Evolutionary conservation across 2,113 vertebrate species (phyloP).

Genomic region (Hippocampus guttulatus): DNA sequence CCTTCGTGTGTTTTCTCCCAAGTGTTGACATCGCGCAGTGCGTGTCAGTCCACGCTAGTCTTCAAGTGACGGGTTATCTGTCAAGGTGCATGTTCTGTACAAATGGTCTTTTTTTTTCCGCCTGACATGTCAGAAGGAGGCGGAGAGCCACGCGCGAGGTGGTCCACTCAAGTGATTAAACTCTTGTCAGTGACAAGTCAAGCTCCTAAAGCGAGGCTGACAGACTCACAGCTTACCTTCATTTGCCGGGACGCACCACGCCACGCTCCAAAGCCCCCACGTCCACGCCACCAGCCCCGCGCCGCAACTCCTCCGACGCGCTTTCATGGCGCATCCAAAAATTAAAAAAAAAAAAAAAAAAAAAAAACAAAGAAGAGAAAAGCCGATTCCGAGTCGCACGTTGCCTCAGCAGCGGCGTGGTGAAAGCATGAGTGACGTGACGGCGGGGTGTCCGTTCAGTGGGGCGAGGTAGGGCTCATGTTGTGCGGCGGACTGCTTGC

Average conservation of each 20-base stretch:
- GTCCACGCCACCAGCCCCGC: slow-evolving; percentile 52
- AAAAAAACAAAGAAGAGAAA: slow-evolving; percentile 5
- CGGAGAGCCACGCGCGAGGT: background rate
- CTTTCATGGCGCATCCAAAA: slow-evolving; percentile 59
- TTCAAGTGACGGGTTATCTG: slow-evolving; percentile 23
- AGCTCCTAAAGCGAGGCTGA: background rate
- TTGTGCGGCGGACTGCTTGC: slow-evolving; percentile 18
- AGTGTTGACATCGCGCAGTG: slow-evolving; percentile 6
- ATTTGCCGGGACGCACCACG: slow-evolving; percentile 61
- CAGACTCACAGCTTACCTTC: slow-evolving; percentile 51
- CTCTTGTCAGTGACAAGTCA: slow-evolving; percentile 14
- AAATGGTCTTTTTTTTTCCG: slow-evolving; percentile 21
- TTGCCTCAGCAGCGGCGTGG: slow-evolving; percentile 28
- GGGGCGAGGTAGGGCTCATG: slow-evolving; percentile 29
- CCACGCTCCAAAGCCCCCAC: slow-evolving; percentile 51
- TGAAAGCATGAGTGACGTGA: slow-evolving; percentile 35
- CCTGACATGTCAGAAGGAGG: background rate
- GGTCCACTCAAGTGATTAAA: background rate
- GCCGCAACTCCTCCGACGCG: slow-evolving; percentile 52
- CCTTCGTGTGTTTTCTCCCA: background rate
- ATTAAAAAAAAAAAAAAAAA: background rate
- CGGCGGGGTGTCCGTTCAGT: slow-evolving; percentile 12
- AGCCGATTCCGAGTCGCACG: background rate
- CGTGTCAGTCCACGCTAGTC: slow-evolving; percentile 33
- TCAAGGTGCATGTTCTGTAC: slow-evolving; percentile 10